Evolutionary conservation across 2,888 invertebrate species (phyloP), one percentile per base, ranked within the genome.

Genomic region (Arge pagana): DNA sequence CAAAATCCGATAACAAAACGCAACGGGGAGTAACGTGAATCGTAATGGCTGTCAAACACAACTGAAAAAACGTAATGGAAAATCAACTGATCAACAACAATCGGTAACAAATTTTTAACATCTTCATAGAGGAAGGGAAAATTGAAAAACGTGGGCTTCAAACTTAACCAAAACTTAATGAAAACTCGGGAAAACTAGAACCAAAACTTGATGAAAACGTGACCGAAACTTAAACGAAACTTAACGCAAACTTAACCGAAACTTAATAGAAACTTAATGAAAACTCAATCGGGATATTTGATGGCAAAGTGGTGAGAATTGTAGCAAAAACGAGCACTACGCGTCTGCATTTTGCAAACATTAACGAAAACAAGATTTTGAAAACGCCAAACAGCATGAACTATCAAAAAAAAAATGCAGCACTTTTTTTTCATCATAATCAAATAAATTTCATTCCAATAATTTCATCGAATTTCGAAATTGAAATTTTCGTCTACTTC

Each of bases 201-300:
- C 18, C 21, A 53, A 15, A 59, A 58, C 59, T 55, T 23, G 50
- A 55, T 52, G 52, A 51, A 51, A 55, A 57, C 40, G 48, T 10
- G 42, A 51, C 48, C 42, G 53, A 35, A 39, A 49, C 7, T 8
- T 28, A 8, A 28, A 28, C 28, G 19, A 18, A 5, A 39, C 15
- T n/a, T n/a, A 39, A 15, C 19, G 39, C 19, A 39, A 39, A 13
- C 39, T 15, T 39, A 10, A 39, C 11, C 15, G 19, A 15, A 39
- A 16, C 15, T 4, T 19, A 15, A 39, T 26, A 21, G 10, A 24
- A 51, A 51, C 51, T 33, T 45, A 31, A 45, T 33, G 45, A 23
- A 21, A 45, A 45, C 45, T n/a, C n/a, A n/a, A n/a, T n/a, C n/a
- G n/a, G n/a, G n/a, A n/a, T n/a, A n/a, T n/a, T n/a, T n/a, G n/a